phyloP scores from a whole-genome alignment of 2,797 vertebrate genomes.

The Denticeps clupeoides region DNA sequence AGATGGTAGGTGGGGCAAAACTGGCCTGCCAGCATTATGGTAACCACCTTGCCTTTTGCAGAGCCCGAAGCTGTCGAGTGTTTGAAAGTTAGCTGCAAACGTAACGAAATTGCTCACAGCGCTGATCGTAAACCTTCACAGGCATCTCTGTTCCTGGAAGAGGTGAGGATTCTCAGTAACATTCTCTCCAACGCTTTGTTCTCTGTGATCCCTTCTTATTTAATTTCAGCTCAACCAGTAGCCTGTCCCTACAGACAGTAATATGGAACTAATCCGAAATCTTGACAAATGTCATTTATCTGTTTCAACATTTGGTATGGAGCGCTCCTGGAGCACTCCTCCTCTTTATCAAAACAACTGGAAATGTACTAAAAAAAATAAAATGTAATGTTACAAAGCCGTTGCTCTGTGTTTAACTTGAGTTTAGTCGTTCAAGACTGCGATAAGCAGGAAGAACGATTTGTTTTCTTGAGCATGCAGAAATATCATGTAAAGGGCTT shows the following conservation, averaged over 20 bases:
- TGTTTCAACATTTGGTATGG: conserved; percentile 55
- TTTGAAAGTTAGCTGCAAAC: too few species aligned
- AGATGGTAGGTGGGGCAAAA: too few species aligned
- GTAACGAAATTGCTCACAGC: too few species aligned
- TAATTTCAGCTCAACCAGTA: background rate
- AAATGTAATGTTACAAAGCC: conserved; percentile 32
- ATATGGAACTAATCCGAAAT: conserved; percentile 38
- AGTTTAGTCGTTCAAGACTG: too few species aligned
- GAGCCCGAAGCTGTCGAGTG: background rate
- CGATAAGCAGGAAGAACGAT: too few species aligned
- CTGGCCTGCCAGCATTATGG: too few species aligned
- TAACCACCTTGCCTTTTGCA: background rate
- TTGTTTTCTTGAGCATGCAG: too few species aligned
- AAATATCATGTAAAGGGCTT: too few species aligned
- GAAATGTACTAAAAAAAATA: conserved; percentile 51
- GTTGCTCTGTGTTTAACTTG: conserved; percentile 2
- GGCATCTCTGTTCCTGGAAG: conserved; percentile 4
- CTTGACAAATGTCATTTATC: conserved; percentile 32
- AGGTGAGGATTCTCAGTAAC: background rate
- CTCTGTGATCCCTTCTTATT: background rate
- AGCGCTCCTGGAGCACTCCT: conserved; percentile 62
- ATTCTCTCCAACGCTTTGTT: background rate
- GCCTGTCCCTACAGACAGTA: conserved; percentile 12
- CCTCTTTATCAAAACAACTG: conserved; percentile 68
- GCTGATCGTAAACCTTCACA: conserved; percentile 4